phyloP scores from a whole-genome alignment of 1,140 invertebrate genomes.

The Heterodera schachtii region DNA sequence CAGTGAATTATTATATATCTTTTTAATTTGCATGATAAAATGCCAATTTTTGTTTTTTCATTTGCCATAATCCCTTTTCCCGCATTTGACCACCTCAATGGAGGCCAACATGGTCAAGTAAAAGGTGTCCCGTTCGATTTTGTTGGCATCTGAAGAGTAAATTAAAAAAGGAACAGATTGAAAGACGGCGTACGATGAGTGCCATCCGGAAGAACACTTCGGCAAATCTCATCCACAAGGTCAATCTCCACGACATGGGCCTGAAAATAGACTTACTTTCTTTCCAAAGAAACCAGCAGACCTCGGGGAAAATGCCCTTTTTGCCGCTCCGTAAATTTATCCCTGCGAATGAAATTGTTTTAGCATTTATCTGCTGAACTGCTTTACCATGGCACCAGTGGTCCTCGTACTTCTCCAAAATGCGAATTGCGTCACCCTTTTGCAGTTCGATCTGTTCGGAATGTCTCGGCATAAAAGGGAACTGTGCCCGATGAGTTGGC shows the following conservation, averaged over 20 bases:
- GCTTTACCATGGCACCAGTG: constrained; percentile 84
- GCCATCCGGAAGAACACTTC: constrained; percentile 28
- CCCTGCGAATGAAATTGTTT: constrained; percentile 70
- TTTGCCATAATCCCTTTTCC: too few species aligned
- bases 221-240: constrained; percentile 78
- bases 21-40: too few species aligned
- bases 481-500: constrained; percentile 88
- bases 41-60: too few species aligned
- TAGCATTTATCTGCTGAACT: neutral
- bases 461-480: constrained; percentile 91
- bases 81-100: constrained; percentile 72
- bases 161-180: neutral
- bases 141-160: constrained; percentile 19
- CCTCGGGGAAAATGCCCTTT: constrained; percentile 89
- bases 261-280: neutral
- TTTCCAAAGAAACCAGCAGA: neutral
- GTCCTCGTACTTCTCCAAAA: constrained; percentile 92
- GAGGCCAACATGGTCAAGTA: constrained; percentile 90
- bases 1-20: too few species aligned
- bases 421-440: constrained; percentile 94
- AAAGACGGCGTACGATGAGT: neutral
- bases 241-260: constrained; percentile 94
- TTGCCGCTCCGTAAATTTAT: constrained; percentile 88
- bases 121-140: constrained; percentile 71
- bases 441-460: constrained; percentile 92